phyloP scores from a whole-genome alignment of 2,797 vertebrate species.

The Sebastes minor region DNA sequence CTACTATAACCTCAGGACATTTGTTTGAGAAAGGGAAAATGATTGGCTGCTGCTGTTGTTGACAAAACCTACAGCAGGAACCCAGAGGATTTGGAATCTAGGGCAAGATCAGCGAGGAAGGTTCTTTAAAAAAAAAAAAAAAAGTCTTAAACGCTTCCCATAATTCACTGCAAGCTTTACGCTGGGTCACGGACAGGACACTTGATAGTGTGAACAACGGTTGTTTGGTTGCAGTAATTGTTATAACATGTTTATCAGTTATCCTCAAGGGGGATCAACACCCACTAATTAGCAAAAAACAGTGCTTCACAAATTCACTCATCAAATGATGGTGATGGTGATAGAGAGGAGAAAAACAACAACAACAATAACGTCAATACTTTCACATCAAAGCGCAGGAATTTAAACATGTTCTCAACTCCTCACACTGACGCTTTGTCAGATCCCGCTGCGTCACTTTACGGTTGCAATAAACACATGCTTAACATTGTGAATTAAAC shows the following conservation, averaged over 20 bases:
- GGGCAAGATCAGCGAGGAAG: constrained; percentile 11
- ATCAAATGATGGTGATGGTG: not conserved
- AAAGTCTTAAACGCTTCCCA: not conserved
- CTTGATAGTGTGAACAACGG: not conserved
- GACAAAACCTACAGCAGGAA: constrained; percentile 24
- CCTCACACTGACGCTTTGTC: too few species aligned
- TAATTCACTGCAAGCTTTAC: not conserved
- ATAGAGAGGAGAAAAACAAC: not conserved
- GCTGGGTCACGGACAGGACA: constrained; percentile 15
- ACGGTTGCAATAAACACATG: too few species aligned
- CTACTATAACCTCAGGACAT: not conserved
- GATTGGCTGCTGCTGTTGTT: constrained; percentile 29
- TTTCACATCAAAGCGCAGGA: constrained; percentile 10
- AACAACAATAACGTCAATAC: not conserved
- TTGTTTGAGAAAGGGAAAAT: not conserved
- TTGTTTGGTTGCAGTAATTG: constrained; percentile 14
- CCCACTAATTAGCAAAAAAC: constrained; percentile 25
- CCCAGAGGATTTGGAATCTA: constrained; percentile 16
- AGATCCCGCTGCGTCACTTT: too few species aligned
- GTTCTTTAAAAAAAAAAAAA: not conserved
- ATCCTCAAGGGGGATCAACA: constrained; percentile 16
- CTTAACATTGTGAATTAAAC: too few species aligned
- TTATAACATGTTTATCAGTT: not conserved
- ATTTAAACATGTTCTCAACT: not conserved
- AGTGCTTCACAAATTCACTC: not conserved